Base-by-base conservation (phyloP, 2,797 vertebrate species). In the Sorex maritimensis region DNA sequence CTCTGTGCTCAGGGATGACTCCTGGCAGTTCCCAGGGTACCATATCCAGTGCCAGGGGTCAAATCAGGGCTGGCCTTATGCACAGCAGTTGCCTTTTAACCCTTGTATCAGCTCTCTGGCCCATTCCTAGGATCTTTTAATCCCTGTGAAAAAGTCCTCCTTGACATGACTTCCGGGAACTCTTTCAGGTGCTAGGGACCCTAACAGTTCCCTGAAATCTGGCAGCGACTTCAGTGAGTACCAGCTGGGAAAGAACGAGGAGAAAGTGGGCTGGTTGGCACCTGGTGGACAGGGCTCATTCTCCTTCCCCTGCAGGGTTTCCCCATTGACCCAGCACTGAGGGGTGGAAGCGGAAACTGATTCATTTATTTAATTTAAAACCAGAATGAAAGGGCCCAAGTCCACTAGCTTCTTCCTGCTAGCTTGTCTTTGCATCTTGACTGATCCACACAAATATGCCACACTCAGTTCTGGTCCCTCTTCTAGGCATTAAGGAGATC, bases 311-410 rank as follows among this genome's bases (percentile, higher is more conserved):
- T 83, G 75, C 78, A 79, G 87, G 28, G 69, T 79, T 80, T 72
- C 74, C 23, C 26, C 38, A 2, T 52, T 46, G 52, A 46, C 2
- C 1, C 2, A 44, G 19, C 24, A 4, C 12, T 1, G 15, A 26
- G 0, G 52, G 34, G 58, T 12, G 79, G 69, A 75, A 92, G 81
- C 21, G 6, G 63, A 90, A 93, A 81, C 46, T 55, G 23, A 83
- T 72, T n/a, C 75, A 3, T 44, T 63, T 44, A 21, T 78, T 86
- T 71, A 61, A 81, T 91, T 89, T 95, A 19, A 77, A 89, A 21
- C 28, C 44, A 71, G 82, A 77, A 80, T 44, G 24, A 93, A 79
- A 58, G 5, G 52, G 11, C 5, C 41, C 69, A 2, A 1, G 63
- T 24, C n/a, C 44, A 23, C n/a, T 52, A 52, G 67, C 2, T 24